Evolutionary conservation across 2,113 vertebrate genomes (phyloP).

Genomic region (Zapus hudsonius): DNA sequence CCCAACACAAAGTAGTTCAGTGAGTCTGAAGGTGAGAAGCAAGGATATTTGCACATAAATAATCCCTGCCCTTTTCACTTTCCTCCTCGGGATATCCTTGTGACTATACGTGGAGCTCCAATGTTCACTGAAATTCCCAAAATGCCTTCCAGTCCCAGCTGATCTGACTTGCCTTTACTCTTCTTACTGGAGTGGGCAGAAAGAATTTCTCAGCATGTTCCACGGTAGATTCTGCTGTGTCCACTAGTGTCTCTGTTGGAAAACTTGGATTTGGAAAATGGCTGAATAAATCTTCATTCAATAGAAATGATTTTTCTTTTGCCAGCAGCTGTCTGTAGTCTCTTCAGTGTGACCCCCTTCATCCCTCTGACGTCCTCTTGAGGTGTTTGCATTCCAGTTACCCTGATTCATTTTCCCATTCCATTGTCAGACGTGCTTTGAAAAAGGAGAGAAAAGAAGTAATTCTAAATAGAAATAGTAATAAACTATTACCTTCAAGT

Average conservation of each 20-base stretch:
- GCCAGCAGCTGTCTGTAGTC: neutral
- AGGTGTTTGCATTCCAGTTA: slow-evolving; percentile 3
- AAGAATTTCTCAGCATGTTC: neutral
- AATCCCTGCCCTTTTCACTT: neutral
- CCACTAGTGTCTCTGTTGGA: slow-evolving; percentile 12
- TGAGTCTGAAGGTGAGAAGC: neutral
- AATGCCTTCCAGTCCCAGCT: neutral
- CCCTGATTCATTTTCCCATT: slow-evolving; percentile 24
- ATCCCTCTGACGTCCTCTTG: neutral
- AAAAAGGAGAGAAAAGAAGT: slow-evolving; percentile 49
- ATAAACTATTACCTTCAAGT: slow-evolving; percentile 33
- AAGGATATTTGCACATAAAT: neutral
- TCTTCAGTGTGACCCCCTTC: neutral
- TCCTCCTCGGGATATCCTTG: neutral
- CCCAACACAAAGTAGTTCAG: neutral
- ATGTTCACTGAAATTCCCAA: neutral
- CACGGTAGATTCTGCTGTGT: neutral
- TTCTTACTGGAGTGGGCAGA: neutral
- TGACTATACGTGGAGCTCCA: neutral
- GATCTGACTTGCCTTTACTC: neutral
- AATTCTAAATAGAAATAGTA: slow-evolving; percentile 56
- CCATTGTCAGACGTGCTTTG: slow-evolving; percentile 28
- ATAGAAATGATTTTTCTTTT: slow-evolving; percentile 55
- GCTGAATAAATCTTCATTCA: slow-evolving; percentile 57
- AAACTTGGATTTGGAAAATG: slow-evolving; percentile 54